Base-by-base conservation (phyloP, 2,113 vertebrate genomes). In the Erythrocebus patas region DNA sequence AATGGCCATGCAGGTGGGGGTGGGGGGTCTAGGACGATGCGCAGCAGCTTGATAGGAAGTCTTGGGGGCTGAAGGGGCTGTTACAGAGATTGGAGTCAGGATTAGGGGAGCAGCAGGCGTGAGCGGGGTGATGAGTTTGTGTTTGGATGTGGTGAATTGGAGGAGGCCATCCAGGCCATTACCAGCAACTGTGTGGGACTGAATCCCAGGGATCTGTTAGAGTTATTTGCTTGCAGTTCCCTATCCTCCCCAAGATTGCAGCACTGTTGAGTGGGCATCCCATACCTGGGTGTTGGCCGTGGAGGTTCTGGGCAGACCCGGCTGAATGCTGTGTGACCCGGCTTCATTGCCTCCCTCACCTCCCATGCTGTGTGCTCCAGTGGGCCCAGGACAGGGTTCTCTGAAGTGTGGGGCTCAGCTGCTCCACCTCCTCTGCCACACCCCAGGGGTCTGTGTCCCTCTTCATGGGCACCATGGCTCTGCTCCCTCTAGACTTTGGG, bases 191-290 rank as follows among this genome's bases (percentile, higher is more conserved):
- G 1, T 11, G n/a, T 40, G 40, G 27, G 85, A 61, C 66, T 22
- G 35, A 80, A 81, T 68, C 72, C 32, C 43, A 64, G 64, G 4
- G 50, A 48, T 2, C 5, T n/a, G 11, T 20, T 23, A 3, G 0
- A 50, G 38, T 12, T 13, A 35, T 30, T 75, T 57, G 43, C 57
- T 30, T 22, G 52, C 25, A 48, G 75, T 5, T 50, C 25, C 38
- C 48, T 13, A 0, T 1, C 9, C 2, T 14, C n/a, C 9, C 30
- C 30, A 14, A 27, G 6, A 18, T 50, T 38, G 3, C 30, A 23
- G 6, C 0, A 2, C 30, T 57, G 7, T 8, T 18, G 57, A 73
- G 3, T 3, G 16, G 30, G 43, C n/a, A 13, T 30, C 79, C 38
- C 8, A 0, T 11, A 50, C 35, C 35, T 43, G 52, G 9, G 25